Evolutionary conservation across 2,888 invertebrate species (phyloP).

Genomic region (Noctua pronuba): DNA sequence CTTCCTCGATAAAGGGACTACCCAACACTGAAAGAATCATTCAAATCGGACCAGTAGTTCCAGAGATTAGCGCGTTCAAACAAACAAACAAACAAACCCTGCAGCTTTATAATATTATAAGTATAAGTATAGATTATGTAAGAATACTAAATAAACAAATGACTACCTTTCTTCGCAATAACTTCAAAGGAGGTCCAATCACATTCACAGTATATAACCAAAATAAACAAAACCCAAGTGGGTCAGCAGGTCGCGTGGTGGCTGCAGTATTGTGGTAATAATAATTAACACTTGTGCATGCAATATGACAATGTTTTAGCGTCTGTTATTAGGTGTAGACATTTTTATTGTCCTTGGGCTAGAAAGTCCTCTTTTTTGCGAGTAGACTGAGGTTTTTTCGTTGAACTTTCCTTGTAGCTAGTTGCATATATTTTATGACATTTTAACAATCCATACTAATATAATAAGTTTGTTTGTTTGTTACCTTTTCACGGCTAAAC

Average conservation of each 20-base stretch:
- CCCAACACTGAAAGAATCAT: no score
- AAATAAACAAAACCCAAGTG: slow-evolving; percentile 29
- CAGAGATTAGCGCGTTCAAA: no score
- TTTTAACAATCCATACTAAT: no score
- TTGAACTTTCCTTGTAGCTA: background rate
- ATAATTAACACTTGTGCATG: slow-evolving; percentile 41
- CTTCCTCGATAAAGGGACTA: no score
- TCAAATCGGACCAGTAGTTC: no score
- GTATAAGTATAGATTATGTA: no score
- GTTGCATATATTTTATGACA: no score
- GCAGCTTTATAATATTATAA: no score
- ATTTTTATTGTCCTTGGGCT: slow-evolving; percentile 9
- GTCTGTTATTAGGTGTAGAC: background rate
- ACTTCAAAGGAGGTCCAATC: background rate
- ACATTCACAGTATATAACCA: slow-evolving; percentile 12
- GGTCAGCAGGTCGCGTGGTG: slow-evolving; percentile 31
- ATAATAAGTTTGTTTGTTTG: no score
- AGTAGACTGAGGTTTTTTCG: no score
- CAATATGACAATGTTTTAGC: slow-evolving; percentile 43
- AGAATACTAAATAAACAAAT: background rate
- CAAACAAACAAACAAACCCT: no score
- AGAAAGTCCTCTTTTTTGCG: background rate
- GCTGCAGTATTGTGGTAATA: slow-evolving; percentile 36
- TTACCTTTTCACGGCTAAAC: no score
- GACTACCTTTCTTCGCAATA: background rate